A percentile compares a stretch with the other conserved stretches of the same genome.
Conservation (phyloP, 2,797 vertebrate species). For the Hephaestus fuliginosus region DNA sequence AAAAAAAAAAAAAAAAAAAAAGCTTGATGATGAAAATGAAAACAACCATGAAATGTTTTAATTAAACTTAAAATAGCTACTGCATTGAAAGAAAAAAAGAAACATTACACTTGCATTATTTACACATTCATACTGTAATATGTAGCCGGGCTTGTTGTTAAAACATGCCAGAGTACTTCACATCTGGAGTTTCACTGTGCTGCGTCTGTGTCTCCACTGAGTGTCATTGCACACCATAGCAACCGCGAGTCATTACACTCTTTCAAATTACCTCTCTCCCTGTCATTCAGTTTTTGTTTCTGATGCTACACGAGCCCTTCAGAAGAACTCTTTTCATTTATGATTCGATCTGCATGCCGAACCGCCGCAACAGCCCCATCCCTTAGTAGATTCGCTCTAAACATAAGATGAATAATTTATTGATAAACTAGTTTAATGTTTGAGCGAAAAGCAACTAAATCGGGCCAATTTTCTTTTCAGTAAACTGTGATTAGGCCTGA, state of each 20-base stretch:
- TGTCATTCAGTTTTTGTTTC: conserved; percentile 39
- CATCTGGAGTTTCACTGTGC: conserved; percentile 31
- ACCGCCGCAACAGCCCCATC: conserved; percentile 1
- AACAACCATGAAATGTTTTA: conserved; percentile 38
- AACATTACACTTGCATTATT: conserved; percentile 4
- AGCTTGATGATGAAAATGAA: conserved; percentile 17
- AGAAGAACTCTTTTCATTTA: conserved; percentile 41
- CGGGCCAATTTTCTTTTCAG: conserved; percentile 17
- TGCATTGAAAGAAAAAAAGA: background rate
- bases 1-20: background rate
- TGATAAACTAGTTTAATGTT: conserved; percentile 49
- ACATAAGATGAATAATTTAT: conserved; percentile 59
- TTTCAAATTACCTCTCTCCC: conserved; percentile 49
- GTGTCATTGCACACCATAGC: conserved; percentile 61
- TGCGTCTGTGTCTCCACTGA: conserved; percentile 39
- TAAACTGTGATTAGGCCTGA: conserved; percentile 3
- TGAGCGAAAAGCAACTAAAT: conserved; percentile 47
- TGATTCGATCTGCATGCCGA: conserved; percentile 39
- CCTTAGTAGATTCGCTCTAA: conserved; percentile 32
- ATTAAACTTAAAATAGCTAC: conserved; percentile 27
- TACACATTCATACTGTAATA: conserved; percentile 3
- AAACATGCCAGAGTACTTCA: conserved; percentile 32
- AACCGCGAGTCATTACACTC: conserved; percentile 53
- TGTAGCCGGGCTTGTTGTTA: conserved; percentile 37
- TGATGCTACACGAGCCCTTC: conserved; percentile 44